Conservation (phyloP, 2,888 invertebrate genomes). For the Bedellia somnulentella region DNA sequence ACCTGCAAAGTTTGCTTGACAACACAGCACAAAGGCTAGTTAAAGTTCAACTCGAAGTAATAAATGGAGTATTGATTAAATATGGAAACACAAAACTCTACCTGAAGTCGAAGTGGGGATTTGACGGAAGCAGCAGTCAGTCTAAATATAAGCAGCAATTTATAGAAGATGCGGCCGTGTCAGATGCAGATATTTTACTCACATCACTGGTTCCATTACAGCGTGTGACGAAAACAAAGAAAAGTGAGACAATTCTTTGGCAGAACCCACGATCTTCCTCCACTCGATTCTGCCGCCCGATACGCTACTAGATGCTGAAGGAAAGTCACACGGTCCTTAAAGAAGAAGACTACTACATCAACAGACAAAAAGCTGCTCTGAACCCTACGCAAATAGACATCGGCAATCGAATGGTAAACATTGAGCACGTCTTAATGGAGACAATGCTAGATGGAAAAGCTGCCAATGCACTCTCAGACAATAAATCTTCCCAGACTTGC, state of each 20-base stretch:
- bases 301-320: too few relatives aligned
- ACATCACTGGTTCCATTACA: background rate
- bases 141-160: background rate
- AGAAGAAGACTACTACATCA: background rate
- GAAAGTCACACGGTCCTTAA: background rate
- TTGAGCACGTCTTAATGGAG: background rate
- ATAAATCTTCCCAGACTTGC: background rate
- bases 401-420: background rate
- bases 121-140: background rate
- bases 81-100: too few relatives aligned
- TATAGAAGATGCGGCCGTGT: background rate
- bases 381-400: too few relatives aligned
- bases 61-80: too few relatives aligned
- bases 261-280: too few relatives aligned
- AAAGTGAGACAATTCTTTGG: too few relatives aligned
- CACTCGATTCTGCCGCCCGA: background rate
- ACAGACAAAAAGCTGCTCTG: background rate
- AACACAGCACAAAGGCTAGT: too few relatives aligned
- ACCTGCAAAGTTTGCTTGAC: too few relatives aligned
- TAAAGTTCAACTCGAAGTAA: too few relatives aligned
- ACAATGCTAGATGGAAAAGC: background rate
- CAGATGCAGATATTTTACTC: too few relatives aligned
- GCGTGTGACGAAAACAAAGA: background rate
- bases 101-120: too few relatives aligned
- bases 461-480: too few relatives aligned